Evolutionary conservation across 53 echinoderm and acorn worm species (phyloP).

Genomic region (Glandiceps talaboti): DNA sequence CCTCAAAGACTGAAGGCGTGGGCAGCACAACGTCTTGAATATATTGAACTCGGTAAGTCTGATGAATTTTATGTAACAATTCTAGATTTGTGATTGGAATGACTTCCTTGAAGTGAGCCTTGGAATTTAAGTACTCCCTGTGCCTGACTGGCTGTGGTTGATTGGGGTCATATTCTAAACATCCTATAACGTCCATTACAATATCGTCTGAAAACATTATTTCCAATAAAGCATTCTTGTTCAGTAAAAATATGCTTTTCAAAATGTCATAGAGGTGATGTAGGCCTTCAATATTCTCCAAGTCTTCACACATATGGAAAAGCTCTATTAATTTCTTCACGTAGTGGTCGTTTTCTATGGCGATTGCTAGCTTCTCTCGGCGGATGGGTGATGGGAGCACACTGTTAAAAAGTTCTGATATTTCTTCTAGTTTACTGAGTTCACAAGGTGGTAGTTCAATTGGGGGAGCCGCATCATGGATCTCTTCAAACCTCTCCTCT

Average conservation of each 20-base stretch:
- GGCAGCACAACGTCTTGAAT: conserved; percentile 97
- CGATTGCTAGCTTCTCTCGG: conserved; percentile 85
- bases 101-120: conserved; percentile 85
- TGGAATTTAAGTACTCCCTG: conserved; percentile 91
- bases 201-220: conserved; percentile 93
- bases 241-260: conserved; percentile 88
- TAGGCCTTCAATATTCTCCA: conserved; percentile 85
- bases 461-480: conserved; percentile 85
- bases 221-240: conserved; percentile 89
- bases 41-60: conserved; percentile 99
- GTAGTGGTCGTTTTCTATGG: conserved; percentile 89
- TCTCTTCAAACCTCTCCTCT: conserved; percentile 81
- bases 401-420: conserved; percentile 86
- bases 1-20: conserved; percentile 95
- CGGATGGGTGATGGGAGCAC: conserved; percentile 81
- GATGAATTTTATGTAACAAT: conserved; percentile 97
- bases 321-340: conserved; percentile 77
- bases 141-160: conserved; percentile 57
- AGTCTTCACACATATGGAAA: conserved; percentile 93
- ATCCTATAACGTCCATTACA: conserved; percentile 86
- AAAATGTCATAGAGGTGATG: conserved; percentile 92
- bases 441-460: conserved; percentile 93
- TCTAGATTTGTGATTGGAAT: conserved; percentile 92
- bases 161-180: conserved; percentile 81
- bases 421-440: conserved; percentile 89